phyloP scores from a whole-genome alignment of 2,797 vertebrate species.

The Brotula barbata region DNA sequence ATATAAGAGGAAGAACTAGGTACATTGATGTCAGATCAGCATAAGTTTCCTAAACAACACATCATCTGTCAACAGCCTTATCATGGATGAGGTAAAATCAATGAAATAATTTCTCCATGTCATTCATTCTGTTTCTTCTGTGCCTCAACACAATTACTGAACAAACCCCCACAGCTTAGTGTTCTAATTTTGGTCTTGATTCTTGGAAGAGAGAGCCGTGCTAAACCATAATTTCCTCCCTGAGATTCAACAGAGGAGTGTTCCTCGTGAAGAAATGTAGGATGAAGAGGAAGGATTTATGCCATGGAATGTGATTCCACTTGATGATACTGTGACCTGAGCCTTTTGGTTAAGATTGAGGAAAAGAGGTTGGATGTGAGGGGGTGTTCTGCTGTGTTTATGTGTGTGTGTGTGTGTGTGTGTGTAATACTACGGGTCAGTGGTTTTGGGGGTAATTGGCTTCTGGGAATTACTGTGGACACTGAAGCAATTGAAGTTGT shows the following conservation, averaged over 20 bases:
- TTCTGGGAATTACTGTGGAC: slow-evolving; percentile 45
- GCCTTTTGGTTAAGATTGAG: neutral
- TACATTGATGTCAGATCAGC: slow-evolving; percentile 18
- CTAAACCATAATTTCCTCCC: slow-evolving; percentile 1
- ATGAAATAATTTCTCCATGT: too few relatives aligned
- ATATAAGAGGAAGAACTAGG: slow-evolving; percentile 5
- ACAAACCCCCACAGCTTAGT: neutral
- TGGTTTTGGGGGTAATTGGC: slow-evolving; percentile 37
- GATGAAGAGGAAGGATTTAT: neutral
- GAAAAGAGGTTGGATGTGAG: too few relatives aligned
- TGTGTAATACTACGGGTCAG: slow-evolving; percentile 22
- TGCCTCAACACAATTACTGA: neutral
- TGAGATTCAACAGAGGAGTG: neutral
- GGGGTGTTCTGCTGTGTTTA: slow-evolving; percentile 3
- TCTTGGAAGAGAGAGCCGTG: neutral
- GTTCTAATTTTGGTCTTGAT: neutral
- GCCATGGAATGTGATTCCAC: slow-evolving; percentile 14
- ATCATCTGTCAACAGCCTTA: too few relatives aligned
- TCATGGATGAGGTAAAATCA: too few relatives aligned
- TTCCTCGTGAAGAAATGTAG: neutral
- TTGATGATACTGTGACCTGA: slow-evolving; percentile 13
- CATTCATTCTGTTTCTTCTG: neutral
- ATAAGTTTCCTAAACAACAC: too few relatives aligned
- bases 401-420: slow-evolving; percentile 22
- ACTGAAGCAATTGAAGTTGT: slow-evolving; percentile 68